Conservation (phyloP, 2,797 vertebrate species). For the Halcyon smyrnensis region DNA sequence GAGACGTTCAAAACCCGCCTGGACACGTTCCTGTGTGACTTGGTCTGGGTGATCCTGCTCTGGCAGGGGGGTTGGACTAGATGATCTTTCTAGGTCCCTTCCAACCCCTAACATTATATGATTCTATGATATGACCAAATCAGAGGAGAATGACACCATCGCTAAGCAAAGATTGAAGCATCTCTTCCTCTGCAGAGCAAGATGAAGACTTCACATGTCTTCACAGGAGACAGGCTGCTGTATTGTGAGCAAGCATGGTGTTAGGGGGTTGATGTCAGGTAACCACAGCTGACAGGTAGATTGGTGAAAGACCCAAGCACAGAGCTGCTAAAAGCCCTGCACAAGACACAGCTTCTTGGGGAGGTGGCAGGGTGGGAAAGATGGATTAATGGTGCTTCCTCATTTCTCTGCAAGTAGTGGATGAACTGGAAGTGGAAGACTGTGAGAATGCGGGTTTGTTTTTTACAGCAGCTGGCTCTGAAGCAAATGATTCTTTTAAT, state of each 20-base stretch:
- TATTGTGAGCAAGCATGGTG: neutral
- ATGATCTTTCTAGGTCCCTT: too few relatives aligned
- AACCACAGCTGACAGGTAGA: fast-evolving
- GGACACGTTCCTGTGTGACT: too few relatives aligned
- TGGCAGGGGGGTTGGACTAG: too few relatives aligned
- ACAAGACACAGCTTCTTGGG: neutral
- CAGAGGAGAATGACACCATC: neutral
- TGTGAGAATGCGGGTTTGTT: neutral
- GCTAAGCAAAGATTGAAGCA: neutral
- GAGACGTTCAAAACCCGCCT: too few relatives aligned
- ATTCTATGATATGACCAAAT: neutral
- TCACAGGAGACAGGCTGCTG: neutral
- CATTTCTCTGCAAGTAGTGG: neutral
- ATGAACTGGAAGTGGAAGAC: neutral
- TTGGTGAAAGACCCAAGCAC: neutral
- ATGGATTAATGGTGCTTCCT: neutral
- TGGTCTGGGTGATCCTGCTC: too few relatives aligned
- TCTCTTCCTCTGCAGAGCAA: neutral
- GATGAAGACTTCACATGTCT: neutral
- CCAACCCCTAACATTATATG: too few relatives aligned
- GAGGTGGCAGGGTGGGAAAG: neutral
- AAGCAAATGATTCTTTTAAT: neutral
- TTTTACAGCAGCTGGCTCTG: neutral
- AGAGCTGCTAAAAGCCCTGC: neutral
- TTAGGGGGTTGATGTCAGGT: neutral